Evolutionary conservation across 2,888 invertebrate species (phyloP).

Genomic region (Thysanoteuthis rhombus): DNA sequence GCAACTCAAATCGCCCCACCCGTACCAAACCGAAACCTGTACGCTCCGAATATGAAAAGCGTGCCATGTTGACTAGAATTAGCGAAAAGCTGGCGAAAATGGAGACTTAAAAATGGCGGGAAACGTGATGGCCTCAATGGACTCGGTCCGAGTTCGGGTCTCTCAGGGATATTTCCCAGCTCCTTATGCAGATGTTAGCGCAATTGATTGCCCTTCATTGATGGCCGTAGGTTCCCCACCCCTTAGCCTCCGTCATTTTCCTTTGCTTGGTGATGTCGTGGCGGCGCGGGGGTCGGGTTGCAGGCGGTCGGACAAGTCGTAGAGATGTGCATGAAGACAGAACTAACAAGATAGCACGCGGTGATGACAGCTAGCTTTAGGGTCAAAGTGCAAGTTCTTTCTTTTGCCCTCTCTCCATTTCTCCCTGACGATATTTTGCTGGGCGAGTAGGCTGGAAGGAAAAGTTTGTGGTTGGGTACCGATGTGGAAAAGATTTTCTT

Average conservation of each 20-base stretch:
- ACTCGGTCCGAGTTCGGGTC: conserved; percentile 12
- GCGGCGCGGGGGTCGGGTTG: background rate
- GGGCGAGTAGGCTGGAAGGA: background rate
- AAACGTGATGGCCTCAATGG: background rate
- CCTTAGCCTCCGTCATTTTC: conserved; percentile 12
- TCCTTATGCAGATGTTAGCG: conserved; percentile 12
- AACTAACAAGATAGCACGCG: conserved; percentile 12
- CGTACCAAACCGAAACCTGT: background rate
- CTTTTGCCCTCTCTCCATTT: background rate
- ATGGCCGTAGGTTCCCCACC: background rate
- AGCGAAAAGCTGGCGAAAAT: conserved; percentile 12
- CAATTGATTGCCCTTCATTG: background rate
- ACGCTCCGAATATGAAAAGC: background rate
- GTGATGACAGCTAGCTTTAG: background rate
- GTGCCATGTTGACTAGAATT: conserved; percentile 12
- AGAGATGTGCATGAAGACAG: conserved; percentile 12
- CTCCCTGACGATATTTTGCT: background rate
- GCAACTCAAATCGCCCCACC: background rate
- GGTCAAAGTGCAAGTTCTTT: background rate
- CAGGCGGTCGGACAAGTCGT: background rate
- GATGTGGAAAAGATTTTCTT: background rate
- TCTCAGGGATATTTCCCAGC: conserved; percentile 12
- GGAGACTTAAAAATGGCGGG: background rate
- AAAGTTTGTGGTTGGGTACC: background rate
- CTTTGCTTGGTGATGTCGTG: background rate